Evolutionary conservation across 2,888 invertebrate genomes (phyloP).

Genomic region (Drosophila kuntzei): DNA sequence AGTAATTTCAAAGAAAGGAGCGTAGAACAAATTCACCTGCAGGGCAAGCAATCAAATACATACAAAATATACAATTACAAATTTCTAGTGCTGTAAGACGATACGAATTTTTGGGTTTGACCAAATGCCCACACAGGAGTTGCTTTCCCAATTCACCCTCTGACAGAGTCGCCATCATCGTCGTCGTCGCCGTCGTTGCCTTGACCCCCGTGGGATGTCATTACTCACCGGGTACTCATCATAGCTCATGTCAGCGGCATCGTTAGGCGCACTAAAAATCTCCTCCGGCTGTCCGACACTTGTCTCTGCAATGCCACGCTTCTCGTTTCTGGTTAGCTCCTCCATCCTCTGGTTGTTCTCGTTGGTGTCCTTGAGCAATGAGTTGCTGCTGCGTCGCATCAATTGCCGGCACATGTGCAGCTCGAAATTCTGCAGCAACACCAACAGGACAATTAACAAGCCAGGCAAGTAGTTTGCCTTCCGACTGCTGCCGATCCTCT

Average conservation of each 20-base stretch:
- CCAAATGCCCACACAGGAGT: slow-evolving; percentile 31
- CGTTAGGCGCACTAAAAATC: slow-evolving; percentile 74
- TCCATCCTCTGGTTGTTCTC: slow-evolving; percentile 1
- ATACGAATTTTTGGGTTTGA: slow-evolving; percentile 51
- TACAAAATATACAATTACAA: slow-evolving; percentile 72
- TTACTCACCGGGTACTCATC: slow-evolving; percentile 85
- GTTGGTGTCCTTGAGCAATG: slow-evolving; percentile 14
- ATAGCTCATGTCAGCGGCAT: slow-evolving; percentile 77
- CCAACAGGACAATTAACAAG: slow-evolving; percentile 67
- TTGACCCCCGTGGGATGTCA: not conserved
- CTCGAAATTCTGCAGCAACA: slow-evolving; percentile 73
- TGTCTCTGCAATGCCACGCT: slow-evolving; percentile 42
- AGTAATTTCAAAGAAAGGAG: slow-evolving; percentile 38
- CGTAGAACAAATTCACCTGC: slow-evolving; percentile 47
- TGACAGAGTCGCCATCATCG: not conserved
- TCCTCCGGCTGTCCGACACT: slow-evolving; percentile 77
- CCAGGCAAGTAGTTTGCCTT: slow-evolving; percentile 61
- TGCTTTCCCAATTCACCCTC: not conserved
- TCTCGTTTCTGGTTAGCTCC: slow-evolving; percentile 24
- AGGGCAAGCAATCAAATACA: slow-evolving; percentile 75
- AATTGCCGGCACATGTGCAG: slow-evolving; percentile 72
- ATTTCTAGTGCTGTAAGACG: slow-evolving; percentile 58
- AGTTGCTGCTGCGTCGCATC: slow-evolving; percentile 33
- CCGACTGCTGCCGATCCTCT: slow-evolving; percentile 5
- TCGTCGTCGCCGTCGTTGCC: not conserved